A percentile compares a stretch with the other conserved stretches of the same genome.
phyloP scores from a whole-genome alignment of 2,113 vertebrate genomes.

The Pterocles gutturalis region DNA sequence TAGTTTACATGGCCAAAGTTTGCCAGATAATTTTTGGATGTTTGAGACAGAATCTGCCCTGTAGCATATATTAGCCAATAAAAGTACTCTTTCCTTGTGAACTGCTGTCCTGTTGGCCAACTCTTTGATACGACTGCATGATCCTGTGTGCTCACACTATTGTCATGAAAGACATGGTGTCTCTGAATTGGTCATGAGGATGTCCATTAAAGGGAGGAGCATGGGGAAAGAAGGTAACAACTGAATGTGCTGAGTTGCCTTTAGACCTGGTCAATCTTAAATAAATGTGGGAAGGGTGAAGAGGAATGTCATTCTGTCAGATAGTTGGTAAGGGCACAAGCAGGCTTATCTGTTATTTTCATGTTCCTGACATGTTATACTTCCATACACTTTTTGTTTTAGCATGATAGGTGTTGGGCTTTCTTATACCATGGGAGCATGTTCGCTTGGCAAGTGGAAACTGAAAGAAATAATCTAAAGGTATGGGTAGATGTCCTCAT shows the following conservation, averaged over 20 bases:
- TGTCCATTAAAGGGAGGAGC: neutral
- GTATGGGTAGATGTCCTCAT: neutral
- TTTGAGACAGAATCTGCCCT: neutral
- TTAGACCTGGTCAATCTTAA: neutral
- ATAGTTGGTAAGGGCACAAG: neutral
- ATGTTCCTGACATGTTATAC: neutral
- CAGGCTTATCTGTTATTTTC: neutral
- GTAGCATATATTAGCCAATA: neutral
- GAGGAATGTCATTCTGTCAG: neutral
- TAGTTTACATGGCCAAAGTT: neutral
- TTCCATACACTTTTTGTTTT: neutral
- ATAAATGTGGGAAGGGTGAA: neutral
- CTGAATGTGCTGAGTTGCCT: neutral
- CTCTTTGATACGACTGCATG: neutral
- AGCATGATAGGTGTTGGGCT: neutral
- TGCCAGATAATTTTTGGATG: neutral
- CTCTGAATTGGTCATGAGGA: neutral
- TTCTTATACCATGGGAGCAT: neutral
- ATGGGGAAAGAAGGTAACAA: neutral
- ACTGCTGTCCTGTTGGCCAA: neutral
- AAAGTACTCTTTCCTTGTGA: neutral
- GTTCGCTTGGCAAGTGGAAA: neutral
- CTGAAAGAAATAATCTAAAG: neutral
- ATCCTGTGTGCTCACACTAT: rapidly evolving
- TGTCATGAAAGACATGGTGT: neutral